Conservation (phyloP, 2,113 vertebrate species). For the Amblyopsis rosae region DNA sequence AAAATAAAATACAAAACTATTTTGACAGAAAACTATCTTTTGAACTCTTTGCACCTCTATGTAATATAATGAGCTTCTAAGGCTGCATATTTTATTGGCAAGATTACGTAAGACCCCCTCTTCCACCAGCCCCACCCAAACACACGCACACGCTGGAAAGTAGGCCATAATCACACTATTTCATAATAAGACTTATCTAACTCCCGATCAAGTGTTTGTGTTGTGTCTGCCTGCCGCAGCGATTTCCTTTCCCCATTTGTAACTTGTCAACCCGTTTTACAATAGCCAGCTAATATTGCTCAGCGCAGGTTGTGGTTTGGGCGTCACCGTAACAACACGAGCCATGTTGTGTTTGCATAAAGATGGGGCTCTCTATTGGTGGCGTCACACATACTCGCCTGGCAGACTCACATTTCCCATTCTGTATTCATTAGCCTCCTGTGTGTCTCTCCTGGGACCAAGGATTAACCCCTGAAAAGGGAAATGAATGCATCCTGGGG, state of each 20-base stretch:
- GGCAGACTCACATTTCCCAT: slow-evolving; percentile 53
- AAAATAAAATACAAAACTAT: background rate
- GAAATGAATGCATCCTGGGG: slow-evolving; percentile 65
- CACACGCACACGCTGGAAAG: slow-evolving; percentile 17
- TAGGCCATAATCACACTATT: slow-evolving; percentile 44
- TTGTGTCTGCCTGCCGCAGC: background rate
- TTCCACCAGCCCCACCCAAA: background rate
- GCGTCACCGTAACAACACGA: background rate
- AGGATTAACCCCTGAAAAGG: slow-evolving; percentile 62
- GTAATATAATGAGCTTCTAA: slow-evolving; percentile 9
- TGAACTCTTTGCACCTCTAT: background rate
- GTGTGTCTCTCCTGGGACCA: slow-evolving; percentile 60
- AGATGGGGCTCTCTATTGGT: slow-evolving; percentile 6
- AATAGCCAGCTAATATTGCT: too few relatives aligned
- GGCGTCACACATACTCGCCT: slow-evolving; percentile 13
- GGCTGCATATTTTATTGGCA: slow-evolving; percentile 39
- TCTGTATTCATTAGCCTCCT: slow-evolving; percentile 64
- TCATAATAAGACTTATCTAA: slow-evolving; percentile 50
- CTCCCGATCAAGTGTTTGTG: slow-evolving; percentile 9
- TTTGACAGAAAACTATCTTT: background rate
- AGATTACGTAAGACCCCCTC: slow-evolving; percentile 36
- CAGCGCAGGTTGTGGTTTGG: background rate
- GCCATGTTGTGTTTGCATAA: slow-evolving; percentile 13
- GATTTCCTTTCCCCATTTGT: background rate
- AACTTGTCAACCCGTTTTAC: too few relatives aligned